A percentile compares a stretch with the other conserved stretches of the same genome.
Evolutionary conservation across 2,113 vertebrate species (phyloP).

Genomic region (Galemys pyrenaicus): DNA sequence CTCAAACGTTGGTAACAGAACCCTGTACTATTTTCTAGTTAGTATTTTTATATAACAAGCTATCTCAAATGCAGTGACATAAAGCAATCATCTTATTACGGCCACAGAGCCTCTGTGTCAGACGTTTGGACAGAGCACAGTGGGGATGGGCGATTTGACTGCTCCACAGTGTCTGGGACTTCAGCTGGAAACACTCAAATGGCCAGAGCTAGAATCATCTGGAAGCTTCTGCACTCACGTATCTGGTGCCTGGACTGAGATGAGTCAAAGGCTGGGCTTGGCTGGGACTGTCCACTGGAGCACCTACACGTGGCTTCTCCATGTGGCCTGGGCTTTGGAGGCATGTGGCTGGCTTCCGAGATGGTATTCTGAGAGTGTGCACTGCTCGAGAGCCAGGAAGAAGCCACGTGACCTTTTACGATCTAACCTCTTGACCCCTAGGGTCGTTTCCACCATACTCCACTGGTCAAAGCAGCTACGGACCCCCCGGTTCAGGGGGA

Average conservation of each 20-base stretch:
- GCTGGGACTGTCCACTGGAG: not conserved
- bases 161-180: not conserved
- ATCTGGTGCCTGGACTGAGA: constrained; percentile 29
- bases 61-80: constrained; percentile 47
- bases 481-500: not conserved
- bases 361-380: not conserved
- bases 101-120: constrained; percentile 23
- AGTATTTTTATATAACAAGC: constrained; percentile 55
- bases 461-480: not conserved
- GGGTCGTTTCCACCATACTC: not conserved
- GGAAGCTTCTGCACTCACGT: constrained; percentile 45
- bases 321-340: constrained; percentile 8
- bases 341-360: not conserved
- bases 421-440: not conserved
- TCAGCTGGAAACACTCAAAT: constrained; percentile 66
- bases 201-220: not conserved
- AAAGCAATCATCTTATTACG: constrained; percentile 47
- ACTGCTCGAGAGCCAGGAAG: not conserved
- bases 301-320: constrained; percentile 17
- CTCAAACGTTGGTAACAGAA: constrained; percentile 41
- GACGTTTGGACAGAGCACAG: not conserved
- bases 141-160: not conserved
- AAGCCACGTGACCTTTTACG: not conserved
- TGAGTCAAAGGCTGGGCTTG: constrained; percentile 46
- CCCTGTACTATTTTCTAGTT: constrained; percentile 40